Conservation (phyloP, 2,888 invertebrate genomes). For the Melipona bicolor region DNA sequence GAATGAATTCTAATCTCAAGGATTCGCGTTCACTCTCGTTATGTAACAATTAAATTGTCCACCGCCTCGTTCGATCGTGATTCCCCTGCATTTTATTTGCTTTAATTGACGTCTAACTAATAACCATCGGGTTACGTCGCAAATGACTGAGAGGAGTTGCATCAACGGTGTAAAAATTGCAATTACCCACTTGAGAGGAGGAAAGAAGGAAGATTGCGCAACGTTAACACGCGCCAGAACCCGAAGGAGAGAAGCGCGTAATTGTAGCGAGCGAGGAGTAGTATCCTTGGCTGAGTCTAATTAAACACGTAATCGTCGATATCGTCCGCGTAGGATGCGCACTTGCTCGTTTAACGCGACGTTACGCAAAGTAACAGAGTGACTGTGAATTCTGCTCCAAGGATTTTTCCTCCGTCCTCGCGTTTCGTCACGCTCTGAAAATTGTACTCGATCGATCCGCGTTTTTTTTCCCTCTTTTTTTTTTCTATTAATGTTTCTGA, state of each 20-base stretch:
- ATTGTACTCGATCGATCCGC: constrained; percentile 32
- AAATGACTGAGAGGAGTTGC: not conserved
- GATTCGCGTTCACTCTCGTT: too few species aligned
- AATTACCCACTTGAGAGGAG: not conserved
- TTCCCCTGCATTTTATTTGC: too few species aligned
- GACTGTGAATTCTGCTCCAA: constrained; percentile 24
- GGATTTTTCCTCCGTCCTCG: constrained; percentile 13
- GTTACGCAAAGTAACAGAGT: constrained; percentile 13
- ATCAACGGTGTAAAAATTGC: not conserved
- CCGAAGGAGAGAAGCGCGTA: not conserved
- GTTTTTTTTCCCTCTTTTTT: constrained; percentile 38
- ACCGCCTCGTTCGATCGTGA: too few species aligned
- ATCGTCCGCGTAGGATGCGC: not conserved
- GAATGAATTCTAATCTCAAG: too few species aligned
- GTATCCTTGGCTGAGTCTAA: constrained; percentile 32
- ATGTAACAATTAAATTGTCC: too few species aligned
- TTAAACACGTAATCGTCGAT: constrained; percentile 9
- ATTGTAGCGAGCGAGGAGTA: not conserved
- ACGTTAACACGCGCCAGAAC: not conserved
- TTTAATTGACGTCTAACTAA: not conserved
- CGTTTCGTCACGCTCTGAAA: constrained; percentile 60
- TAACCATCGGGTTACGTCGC: not conserved
- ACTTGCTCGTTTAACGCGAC: not conserved
- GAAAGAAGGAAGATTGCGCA: not conserved
- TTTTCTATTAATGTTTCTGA: constrained; percentile 26